A percentile compares a stretch with the other conserved stretches of the same genome.
Conservation (phyloP, 2,113 vertebrate genomes). For the Amazona vittata region DNA sequence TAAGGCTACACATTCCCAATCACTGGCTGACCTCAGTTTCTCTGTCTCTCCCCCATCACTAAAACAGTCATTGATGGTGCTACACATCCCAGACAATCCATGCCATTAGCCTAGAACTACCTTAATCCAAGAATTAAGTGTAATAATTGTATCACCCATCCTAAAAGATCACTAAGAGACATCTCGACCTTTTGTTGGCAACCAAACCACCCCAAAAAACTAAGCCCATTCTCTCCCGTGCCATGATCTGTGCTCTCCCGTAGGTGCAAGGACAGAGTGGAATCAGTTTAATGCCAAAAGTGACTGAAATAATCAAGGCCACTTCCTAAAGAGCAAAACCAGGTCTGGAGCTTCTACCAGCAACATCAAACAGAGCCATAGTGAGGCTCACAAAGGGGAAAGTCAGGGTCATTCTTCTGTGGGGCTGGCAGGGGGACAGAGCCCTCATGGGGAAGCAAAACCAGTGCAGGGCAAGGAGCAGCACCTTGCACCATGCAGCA, state of each 20-base stretch:
- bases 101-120: not conserved
- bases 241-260: not conserved
- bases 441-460: not conserved
- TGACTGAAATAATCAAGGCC: not conserved
- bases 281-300: not conserved
- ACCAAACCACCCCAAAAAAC: not conserved
- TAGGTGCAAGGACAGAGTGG: fast-evolving
- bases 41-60: not conserved
- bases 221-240: not conserved
- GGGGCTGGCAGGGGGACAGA: not conserved
- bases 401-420: not conserved
- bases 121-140: not conserved
- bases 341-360: not conserved
- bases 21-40: not conserved
- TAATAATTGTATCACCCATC: not conserved
- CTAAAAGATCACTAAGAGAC: not conserved
- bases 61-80: not conserved
- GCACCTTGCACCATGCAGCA: not conserved
- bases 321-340: not conserved
- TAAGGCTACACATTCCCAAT: not conserved
- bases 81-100: not conserved
- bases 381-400: fast-evolving
- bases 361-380: not conserved
- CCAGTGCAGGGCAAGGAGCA: not conserved
- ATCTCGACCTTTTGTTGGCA: not conserved